Evolutionary conservation across 23 tunicate species (phyloP).

Genomic region (Trididemnum miniatum): DNA sequence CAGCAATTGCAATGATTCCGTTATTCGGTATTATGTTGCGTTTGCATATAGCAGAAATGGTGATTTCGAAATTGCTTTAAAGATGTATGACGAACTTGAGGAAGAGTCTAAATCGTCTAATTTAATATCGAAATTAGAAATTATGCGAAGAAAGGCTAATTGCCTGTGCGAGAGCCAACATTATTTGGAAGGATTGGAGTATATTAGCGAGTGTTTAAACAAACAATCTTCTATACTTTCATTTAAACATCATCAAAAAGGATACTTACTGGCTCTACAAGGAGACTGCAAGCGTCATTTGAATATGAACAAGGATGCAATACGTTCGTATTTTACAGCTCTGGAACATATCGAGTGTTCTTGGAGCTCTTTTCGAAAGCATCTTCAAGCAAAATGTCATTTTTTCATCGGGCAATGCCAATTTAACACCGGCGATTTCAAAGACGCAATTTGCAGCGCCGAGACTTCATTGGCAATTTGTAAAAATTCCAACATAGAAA

Average conservation of each 20-base stretch:
- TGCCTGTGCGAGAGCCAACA: not conserved
- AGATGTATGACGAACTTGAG: too few relatives aligned
- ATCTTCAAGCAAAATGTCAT: not conserved
- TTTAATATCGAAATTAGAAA: too few relatives aligned
- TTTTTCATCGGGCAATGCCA: not conserved
- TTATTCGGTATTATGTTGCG: too few relatives aligned
- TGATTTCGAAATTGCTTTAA: too few relatives aligned
- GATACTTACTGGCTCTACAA: not conserved
- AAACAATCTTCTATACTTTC: not conserved
- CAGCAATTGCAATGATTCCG: too few relatives aligned
- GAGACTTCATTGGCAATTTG: not conserved
- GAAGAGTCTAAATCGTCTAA: too few relatives aligned
- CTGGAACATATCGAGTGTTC: not conserved
- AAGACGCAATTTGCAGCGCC: not conserved
- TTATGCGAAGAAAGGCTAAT: not conserved
- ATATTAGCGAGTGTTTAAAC: not conserved
- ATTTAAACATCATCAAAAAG: not conserved
- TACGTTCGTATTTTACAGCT: not conserved
- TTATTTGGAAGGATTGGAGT: not conserved
- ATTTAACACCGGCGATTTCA: not conserved
- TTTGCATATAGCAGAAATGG: too few relatives aligned
- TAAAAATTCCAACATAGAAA: not conserved
- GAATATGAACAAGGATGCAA: not conserved
- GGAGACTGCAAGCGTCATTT: slow-evolving; percentile 16
- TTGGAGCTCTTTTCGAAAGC: not conserved